Percentiles rank a stretch among this genome's conserved stretches.
Evolutionary conservation across 37 sponge, comb jelly and placozoan genomes (phyloP).

Genomic region (Eunapius fragilis): DNA sequence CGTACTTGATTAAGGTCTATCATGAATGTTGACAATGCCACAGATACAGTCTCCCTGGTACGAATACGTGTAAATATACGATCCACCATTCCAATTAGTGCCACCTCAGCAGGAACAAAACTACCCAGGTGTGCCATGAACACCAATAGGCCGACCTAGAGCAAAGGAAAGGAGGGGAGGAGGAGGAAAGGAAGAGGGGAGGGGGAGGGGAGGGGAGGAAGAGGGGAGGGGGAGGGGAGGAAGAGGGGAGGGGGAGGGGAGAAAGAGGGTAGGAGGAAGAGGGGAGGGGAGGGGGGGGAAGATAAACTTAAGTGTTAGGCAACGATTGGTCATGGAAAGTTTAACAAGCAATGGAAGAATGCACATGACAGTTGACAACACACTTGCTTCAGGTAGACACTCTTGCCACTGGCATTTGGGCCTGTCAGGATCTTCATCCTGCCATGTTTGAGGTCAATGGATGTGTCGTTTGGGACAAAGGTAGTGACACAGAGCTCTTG

Average conservation of each 20-base stretch:
- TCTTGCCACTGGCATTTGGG: slow-evolving; percentile 99
- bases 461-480: slow-evolving; percentile 93
- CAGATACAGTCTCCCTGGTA: slow-evolving; percentile 89
- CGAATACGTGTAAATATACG: slow-evolving; percentile 91
- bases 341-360: neutral
- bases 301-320: neutral
- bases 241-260: neutral
- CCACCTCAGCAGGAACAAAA: slow-evolving; percentile 93
- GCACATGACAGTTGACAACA: too few relatives aligned
- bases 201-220: neutral
- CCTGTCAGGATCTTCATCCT: slow-evolving; percentile 94
- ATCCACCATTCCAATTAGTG: slow-evolving; percentile 89
- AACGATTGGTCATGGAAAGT: too few relatives aligned
- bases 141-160: slow-evolving; percentile 91
- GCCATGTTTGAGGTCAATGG: slow-evolving; percentile 55
- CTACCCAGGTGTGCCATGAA: slow-evolving; percentile 97
- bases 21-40: slow-evolving; percentile 93
- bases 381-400: slow-evolving; percentile 97
- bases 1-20: slow-evolving; percentile 94
- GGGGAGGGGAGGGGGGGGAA: neutral
- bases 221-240: neutral
- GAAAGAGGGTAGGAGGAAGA: too few relatives aligned
- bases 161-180: neutral
- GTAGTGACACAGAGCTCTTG: slow-evolving; percentile 93
- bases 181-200: neutral